A percentile compares a stretch with the other conserved stretches of the same genome.
Evolutionary conservation across 2,888 invertebrate species (phyloP).

Genomic region (Habroteleia sp.): DNA sequence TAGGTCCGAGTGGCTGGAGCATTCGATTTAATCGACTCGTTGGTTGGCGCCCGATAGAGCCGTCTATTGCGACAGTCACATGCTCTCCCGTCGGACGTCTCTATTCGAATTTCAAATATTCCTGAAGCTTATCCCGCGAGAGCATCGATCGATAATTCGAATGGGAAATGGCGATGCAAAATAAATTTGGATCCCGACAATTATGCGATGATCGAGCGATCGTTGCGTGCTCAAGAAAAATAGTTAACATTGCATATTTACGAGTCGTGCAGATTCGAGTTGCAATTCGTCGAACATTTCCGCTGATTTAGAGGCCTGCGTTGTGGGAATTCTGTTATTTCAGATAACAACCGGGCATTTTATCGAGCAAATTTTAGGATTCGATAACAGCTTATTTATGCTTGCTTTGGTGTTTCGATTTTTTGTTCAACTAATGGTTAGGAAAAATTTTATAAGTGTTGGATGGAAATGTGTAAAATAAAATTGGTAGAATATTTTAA

Average conservation of each 20-base stretch:
- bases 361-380: constrained; percentile 10
- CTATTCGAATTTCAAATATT: constrained; percentile 61
- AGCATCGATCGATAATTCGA: constrained; percentile 48
- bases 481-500: too few species aligned
- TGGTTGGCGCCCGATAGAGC: constrained; percentile 33
- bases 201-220: constrained; percentile 36
- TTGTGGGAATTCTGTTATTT: constrained; percentile 20
- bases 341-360: constrained; percentile 22
- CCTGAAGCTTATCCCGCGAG: constrained; percentile 42
- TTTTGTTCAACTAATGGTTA: too few species aligned
- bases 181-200: constrained; percentile 48
- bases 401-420: not conserved
- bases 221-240: constrained; percentile 28
- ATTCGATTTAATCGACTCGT: constrained; percentile 46
- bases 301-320: constrained; percentile 20
- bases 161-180: constrained; percentile 39
- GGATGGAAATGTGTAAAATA: too few species aligned
- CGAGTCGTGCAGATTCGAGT: constrained; percentile 2
- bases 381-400: constrained; percentile 33
- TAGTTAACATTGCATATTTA: constrained; percentile 37
- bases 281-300: constrained; percentile 17
- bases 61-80: constrained; percentile 34
- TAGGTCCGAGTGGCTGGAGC: constrained; percentile 17
- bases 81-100: constrained; percentile 38
- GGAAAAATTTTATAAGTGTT: too few species aligned